Conservation (phyloP, 2,888 invertebrate genomes). For the Theretra japonica region DNA sequence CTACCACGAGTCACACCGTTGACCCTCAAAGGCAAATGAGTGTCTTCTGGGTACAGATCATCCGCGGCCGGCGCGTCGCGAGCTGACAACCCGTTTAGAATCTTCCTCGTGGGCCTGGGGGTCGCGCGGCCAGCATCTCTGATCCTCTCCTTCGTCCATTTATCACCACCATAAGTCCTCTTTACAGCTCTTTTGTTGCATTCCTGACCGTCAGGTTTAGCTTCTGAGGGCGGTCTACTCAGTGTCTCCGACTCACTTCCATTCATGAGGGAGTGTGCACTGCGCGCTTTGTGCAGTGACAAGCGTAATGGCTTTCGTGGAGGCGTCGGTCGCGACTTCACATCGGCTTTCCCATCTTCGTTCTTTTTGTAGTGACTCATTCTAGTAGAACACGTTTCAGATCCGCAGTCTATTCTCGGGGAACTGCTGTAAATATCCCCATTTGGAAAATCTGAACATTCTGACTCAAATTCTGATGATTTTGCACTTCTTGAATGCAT, state of each 20-base stretch:
- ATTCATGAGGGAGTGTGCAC: slow-evolving; percentile 88
- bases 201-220: slow-evolving; percentile 50
- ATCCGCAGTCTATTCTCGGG: slow-evolving; percentile 82
- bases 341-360: slow-evolving; percentile 66
- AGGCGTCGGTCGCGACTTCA: slow-evolving; percentile 88
- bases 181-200: slow-evolving; percentile 86
- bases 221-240: slow-evolving; percentile 65
- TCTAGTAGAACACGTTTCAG: slow-evolving; percentile 81
- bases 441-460: slow-evolving; percentile 84
- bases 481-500: slow-evolving; percentile 87
- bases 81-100: slow-evolving; percentile 59
- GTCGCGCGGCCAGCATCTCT: slow-evolving; percentile 69
- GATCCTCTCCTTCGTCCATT: slow-evolving; percentile 60
- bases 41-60: slow-evolving; percentile 68
- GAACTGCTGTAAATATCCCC: slow-evolving; percentile 74
- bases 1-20: slow-evolving; percentile 51
- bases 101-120: slow-evolving; percentile 67
- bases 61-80: slow-evolving; percentile 71
- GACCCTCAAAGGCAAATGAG: slow-evolving; percentile 52
- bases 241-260: slow-evolving; percentile 76
- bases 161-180: slow-evolving; percentile 78
- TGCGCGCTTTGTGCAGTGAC: slow-evolving; percentile 92
- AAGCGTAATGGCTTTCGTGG: slow-evolving; percentile 93
- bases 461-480: slow-evolving; percentile 92
- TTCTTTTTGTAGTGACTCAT: slow-evolving; percentile 75